Evolutionary conservation across 2,888 invertebrate species (phyloP), one percentile per base, ranked within the genome.

Genomic region (Pachydiplax longipennis): DNA sequence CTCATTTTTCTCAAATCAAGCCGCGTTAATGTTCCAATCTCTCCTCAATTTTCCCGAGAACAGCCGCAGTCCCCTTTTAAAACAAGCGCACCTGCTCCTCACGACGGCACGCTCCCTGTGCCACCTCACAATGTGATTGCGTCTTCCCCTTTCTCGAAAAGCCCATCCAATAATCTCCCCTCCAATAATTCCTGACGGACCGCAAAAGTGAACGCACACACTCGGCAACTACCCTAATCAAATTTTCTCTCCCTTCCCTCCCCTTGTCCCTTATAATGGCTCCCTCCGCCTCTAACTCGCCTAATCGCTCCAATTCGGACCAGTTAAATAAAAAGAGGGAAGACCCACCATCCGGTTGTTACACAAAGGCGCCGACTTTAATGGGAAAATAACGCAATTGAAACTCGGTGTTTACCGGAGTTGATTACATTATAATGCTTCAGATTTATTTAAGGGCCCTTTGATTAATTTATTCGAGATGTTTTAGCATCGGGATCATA

Each of bases 211-310:
- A 37, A 61, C 53, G 13, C 44, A 44, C 83, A 35, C 58, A 83
- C 87, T 37, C 87, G 22, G 61, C 37, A 31, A 31, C 87, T 61
- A 87, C 87, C 87, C 58, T 87, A 87, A 87, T 87, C 87, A 87
- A 91, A 91, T 91, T 90, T 48, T 81, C 81, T 65, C 91, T 91
- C 90, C 91, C 65, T 91, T 82, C 80, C 81, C 48, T n/a, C n/a
- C 73, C 35, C 61, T 81, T 35, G 58, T 61, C 90, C 81, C 65
- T 73, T 73, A 73, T 73, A 31, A 73, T 73, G 73, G 73, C 15
- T 73, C 65, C 65, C 91, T 53, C 61, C 53, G 61, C 90, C 80
- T 61, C 40, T 90, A 81, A 53, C 80, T 81, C 48, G 80, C 90
- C 81, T 80, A 40, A 81, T 81, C 91, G 90, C 31, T 81, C 25